Evolutionary conservation across 2,888 invertebrate species (phyloP), one percentile per base, ranked within the genome.

Genomic region (Drosophila birchii): DNA sequence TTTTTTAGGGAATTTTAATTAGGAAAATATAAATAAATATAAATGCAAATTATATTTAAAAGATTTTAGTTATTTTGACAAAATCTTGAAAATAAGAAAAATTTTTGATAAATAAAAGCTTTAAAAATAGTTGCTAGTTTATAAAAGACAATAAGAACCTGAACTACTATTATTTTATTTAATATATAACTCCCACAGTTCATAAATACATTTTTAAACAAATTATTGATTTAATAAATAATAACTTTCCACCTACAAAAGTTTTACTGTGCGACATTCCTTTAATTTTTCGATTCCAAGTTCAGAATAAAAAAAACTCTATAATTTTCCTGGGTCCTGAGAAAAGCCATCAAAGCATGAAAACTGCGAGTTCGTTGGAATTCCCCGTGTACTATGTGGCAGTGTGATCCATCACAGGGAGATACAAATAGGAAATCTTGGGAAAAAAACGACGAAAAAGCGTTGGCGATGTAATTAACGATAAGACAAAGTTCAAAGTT

Each of bases 401-500:
- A 49, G 12, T 49, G 87, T 77, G 77, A 82, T 82, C 82, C 68
- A 68, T 68, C 71, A 70, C 23, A 69, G 1, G 38, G 36, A 56
- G 34, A 64, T 69, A 67, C 45, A 29, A 39, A 34, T 26, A 44
- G 69, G 69, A 75, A 68, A 69, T 63, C 69, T 72, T 83, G 87
- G 85, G 84, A 85, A 88, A 59, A 59, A 77, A 68, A 58, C 45
- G n/a, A 64, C 66, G 51, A 66, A 66, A 81, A 87, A 85, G 80
- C 69, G 85, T 85, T 81, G 89, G 85, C 89, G 85, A 89, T 85
- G 57, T 80, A 85, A 87, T 87, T 82, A 76, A 74, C 72, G 85
- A 85, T 85, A 85, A 89, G 76, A 74, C 70, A 77, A 75, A 72
- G 73, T 77, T 75, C 61, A 79, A 64, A 76, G 72, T 75, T 71